A percentile compares a stretch with the other conserved stretches of the same genome.
Evolutionary conservation across 2,797 vertebrate species (phyloP).

Genomic region (Erithacus rubecula): DNA sequence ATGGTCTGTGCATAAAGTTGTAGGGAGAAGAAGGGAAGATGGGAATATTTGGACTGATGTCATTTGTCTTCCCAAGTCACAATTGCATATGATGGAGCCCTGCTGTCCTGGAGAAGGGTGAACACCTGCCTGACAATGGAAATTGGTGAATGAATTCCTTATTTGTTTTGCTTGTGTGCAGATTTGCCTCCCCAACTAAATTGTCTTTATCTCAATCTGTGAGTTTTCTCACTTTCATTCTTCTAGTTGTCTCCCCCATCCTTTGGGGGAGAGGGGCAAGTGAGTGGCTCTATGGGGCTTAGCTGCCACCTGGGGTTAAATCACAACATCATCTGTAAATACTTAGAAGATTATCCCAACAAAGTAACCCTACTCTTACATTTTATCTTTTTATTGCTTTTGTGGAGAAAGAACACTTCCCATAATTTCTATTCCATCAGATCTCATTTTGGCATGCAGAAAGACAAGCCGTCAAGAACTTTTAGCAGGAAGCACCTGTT

Average conservation of each 20-base stretch:
- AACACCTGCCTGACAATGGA: background rate
- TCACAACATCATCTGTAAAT: background rate
- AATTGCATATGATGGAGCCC: fast-evolving
- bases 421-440: background rate
- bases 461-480: background rate
- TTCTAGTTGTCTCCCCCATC: fast-evolving
- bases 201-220: background rate
- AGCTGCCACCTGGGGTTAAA: background rate
- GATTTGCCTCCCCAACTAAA: background rate
- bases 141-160: background rate
- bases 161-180: background rate
- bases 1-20: background rate
- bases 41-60: background rate
- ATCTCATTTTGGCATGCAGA: background rate
- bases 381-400: background rate
- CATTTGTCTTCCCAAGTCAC: background rate
- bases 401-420: background rate
- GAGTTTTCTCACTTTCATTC: background rate
- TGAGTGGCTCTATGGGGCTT: background rate
- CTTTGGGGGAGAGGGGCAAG: background rate
- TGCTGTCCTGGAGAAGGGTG: background rate
- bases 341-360: background rate
- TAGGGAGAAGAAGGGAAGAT: background rate
- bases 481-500: background rate
- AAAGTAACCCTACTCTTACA: fast-evolving